These are phyloP conservation scores for Irena cyanogastra DNA, from an alignment of 2,113 vertebrate genomes.

Conservation along the genomic window DNA sequence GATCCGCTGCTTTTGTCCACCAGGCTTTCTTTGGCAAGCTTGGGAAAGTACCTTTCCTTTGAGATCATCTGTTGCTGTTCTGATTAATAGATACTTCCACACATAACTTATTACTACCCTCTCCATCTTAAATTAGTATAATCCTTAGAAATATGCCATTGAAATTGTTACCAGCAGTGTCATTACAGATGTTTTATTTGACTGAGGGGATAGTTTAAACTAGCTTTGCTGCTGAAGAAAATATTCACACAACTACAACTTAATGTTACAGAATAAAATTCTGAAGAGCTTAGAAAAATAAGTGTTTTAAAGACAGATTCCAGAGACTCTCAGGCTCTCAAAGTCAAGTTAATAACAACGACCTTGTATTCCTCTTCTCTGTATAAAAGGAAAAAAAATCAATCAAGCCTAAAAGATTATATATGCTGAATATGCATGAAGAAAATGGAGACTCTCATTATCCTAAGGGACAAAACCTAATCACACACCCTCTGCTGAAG, in stretches of 20 bases:
- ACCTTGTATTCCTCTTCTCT: neutral
- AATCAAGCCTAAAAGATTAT: neutral
- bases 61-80: neutral
- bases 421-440: neutral
- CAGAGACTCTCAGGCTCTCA: neutral
- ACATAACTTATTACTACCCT: neutral
- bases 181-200: conserved; percentile 13
- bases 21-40: neutral
- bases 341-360: neutral
- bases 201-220: neutral
- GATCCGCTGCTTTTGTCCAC: neutral
- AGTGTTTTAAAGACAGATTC: neutral
- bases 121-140: neutral
- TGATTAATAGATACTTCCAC: neutral
- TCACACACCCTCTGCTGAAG: neutral
- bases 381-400: neutral
- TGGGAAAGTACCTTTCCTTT: neutral
- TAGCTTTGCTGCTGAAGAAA: neutral
- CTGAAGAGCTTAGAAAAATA: neutral
- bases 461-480: neutral
- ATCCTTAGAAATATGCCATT: neutral
- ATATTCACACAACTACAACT: neutral
- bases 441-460: neutral
- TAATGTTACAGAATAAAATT: neutral
- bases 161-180: neutral